Percentiles rank a stretch among this genome's conserved stretches.
phyloP scores from a whole-genome alignment of 2,888 invertebrate genomes.

The Drosophila rellima region DNA sequence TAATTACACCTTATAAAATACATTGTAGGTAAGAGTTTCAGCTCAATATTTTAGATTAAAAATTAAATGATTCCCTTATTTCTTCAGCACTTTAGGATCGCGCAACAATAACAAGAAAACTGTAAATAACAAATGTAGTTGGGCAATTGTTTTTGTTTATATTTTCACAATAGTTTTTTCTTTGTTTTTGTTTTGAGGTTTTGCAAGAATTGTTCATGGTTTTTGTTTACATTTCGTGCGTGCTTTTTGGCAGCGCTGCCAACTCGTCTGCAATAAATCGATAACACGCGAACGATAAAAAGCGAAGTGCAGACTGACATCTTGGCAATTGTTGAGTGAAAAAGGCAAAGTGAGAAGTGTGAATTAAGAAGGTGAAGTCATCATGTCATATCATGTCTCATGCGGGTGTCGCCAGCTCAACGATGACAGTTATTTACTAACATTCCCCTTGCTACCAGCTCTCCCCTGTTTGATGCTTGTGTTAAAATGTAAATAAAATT shows the following conservation, averaged over 20 bases:
- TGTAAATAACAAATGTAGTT: conserved; percentile 26
- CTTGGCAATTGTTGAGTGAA: conserved; percentile 12
- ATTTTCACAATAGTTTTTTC: conserved; percentile 41
- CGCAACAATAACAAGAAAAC: conserved; percentile 21
- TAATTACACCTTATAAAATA: conserved; percentile 13
- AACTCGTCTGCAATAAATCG: conserved; percentile 38
- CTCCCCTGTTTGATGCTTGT: conserved; percentile 1
- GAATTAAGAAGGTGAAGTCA: conserved; percentile 25
- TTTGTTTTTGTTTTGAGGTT: conserved; percentile 31
- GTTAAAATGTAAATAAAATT: conserved; percentile 44
- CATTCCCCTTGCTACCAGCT: not conserved
- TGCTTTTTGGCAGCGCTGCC: conserved; percentile 23
- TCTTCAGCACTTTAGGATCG: conserved; percentile 33
- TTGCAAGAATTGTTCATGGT: conserved; percentile 40
- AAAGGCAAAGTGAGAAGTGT: conserved; percentile 13
- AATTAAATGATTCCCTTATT: conserved; percentile 20
- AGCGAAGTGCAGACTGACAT: conserved; percentile 13
- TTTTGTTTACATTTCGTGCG: conserved; percentile 44
- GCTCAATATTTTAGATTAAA: conserved; percentile 6
- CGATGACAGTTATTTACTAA: conserved; percentile 29
- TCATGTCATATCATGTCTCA: conserved; percentile 19
- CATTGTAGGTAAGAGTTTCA: conserved; percentile 1
- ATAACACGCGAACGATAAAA: conserved; percentile 35
- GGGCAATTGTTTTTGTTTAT: conserved; percentile 21
- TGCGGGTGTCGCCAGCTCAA: conserved; percentile 21